phyloP scores from a whole-genome alignment of 2,888 invertebrate genomes.

The Elmis aenea region DNA sequence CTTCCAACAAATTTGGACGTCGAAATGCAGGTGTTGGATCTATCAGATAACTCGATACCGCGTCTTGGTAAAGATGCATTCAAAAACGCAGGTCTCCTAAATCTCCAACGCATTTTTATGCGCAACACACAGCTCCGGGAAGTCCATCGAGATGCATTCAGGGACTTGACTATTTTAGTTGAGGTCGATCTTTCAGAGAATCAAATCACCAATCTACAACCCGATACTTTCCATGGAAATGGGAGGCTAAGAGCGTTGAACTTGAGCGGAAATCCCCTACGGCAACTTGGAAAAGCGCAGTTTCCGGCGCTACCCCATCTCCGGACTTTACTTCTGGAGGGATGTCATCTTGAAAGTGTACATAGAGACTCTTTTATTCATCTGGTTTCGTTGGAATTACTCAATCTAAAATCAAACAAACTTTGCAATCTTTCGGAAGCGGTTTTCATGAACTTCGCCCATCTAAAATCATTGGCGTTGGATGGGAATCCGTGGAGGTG shows the following conservation, averaged over 20 bases:
- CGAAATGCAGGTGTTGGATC: constrained; percentile 80
- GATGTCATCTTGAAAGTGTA: constrained; percentile 71
- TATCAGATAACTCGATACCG: constrained; percentile 75
- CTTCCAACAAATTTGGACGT: constrained; percentile 67
- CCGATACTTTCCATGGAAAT: constrained; percentile 79
- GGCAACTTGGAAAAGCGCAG: constrained; percentile 66
- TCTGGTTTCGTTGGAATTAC: constrained; percentile 65
- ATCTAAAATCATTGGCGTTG: constrained; percentile 73
- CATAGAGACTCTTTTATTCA: constrained; percentile 74
- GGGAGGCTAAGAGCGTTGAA: constrained; percentile 73
- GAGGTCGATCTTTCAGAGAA: constrained; percentile 86
- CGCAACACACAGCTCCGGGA: constrained; percentile 69
- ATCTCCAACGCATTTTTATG: constrained; percentile 78
- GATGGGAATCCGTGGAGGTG: constrained; percentile 89
- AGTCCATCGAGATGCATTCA: constrained; percentile 79
- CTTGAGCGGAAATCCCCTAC: constrained; percentile 78
- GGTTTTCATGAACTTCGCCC: constrained; percentile 66
- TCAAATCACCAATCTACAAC: constrained; percentile 66
- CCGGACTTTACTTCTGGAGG: constrained; percentile 72
- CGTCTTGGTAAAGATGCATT: constrained; percentile 74
- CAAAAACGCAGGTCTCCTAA: constrained; percentile 70
- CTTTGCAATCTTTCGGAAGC: constrained; percentile 64
- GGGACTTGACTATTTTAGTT: constrained; percentile 76
- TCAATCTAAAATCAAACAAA: constrained; percentile 77
- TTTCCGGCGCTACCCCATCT: constrained; percentile 79